Evolutionary conservation across 2,113 vertebrate genomes (phyloP), one percentile per base, ranked within the genome.

Genomic region (Entomyzon cyanotis): DNA sequence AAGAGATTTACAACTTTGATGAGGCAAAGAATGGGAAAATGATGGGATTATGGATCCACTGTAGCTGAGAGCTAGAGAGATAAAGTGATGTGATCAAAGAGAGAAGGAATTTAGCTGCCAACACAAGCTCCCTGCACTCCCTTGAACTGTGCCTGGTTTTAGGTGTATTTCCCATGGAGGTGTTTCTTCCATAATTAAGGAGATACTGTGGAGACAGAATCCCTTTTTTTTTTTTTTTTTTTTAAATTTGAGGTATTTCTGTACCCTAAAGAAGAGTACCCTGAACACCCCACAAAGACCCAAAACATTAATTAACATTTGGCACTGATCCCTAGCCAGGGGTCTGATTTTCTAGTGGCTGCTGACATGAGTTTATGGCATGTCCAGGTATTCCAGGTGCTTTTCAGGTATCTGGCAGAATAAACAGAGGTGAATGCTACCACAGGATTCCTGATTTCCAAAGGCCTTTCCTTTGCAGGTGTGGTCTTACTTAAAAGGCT

Each of bases 61-160:
- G 87, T 5, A 88, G 88, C 37, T 50, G 77, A 78, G 47, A 63
- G 81, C 15, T 55, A 50, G 71, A 15, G 62, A 95, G 95, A 92
- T 87, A 84, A 90, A 70, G 76, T 50, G 86, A 78, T 50, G n/a
- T 42, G 73, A 95, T 95, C 94, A 94, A 95, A 97, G 89, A 49
- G 65, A 56, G 83, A 37, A 71, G 74, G 77, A 92, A 89, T 77
- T 81, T 78, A 88, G 39, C 64, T 73, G 76, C 88, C 25, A 6
- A 6, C 68, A 80, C 52, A 47, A 18, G 20, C 62, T 63, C n/a
- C 50, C 49, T 79, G 27, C 6, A 14, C 20, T 68, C 83, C 35
- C 39, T 87, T 81, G 42, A 56, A 19, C 56, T 52, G 3, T 27
- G 35, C 28, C 69, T 73, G 5, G 4, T 82, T 60, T 33, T 50